Conservation (phyloP, 2,113 vertebrate species). For the Anseranas semipalmata region DNA sequence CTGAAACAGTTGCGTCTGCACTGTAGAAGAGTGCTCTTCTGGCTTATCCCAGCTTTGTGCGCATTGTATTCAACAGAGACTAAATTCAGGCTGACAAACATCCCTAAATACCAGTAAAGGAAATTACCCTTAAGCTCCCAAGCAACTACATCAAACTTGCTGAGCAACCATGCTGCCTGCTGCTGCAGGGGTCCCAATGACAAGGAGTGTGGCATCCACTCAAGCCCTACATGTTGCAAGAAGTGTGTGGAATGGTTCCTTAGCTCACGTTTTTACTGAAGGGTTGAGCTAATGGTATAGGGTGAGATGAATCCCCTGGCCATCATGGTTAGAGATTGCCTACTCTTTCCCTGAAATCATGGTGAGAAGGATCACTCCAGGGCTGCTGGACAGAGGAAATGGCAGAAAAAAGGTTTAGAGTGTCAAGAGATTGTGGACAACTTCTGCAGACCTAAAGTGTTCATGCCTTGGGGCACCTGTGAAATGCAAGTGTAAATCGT, state of each 20-base stretch:
- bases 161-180: not conserved
- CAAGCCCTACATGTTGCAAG: not conserved
- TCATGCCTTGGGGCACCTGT: not conserved
- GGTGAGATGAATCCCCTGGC: not conserved
- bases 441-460: not conserved
- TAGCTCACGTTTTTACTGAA: not conserved
- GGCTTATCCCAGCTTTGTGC: not conserved
- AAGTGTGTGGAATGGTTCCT: not conserved
- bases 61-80: not conserved
- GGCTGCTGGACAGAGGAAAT: not conserved
- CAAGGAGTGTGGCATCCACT: not conserved
- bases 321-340: not conserved
- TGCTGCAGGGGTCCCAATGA: not conserved
- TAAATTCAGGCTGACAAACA: not conserved
- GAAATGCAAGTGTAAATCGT: not conserved
- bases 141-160: not conserved
- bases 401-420: not conserved
- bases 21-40: not conserved
- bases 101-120: not conserved
- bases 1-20: not conserved
- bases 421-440: not conserved
- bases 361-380: not conserved
- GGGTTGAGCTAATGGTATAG: not conserved
- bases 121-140: not conserved
- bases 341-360: not conserved